A percentile compares a stretch with the other conserved stretches of the same genome.
phyloP scores from a whole-genome alignment of 2,113 vertebrate species.

The Apistogramma diplotaenia region DNA sequence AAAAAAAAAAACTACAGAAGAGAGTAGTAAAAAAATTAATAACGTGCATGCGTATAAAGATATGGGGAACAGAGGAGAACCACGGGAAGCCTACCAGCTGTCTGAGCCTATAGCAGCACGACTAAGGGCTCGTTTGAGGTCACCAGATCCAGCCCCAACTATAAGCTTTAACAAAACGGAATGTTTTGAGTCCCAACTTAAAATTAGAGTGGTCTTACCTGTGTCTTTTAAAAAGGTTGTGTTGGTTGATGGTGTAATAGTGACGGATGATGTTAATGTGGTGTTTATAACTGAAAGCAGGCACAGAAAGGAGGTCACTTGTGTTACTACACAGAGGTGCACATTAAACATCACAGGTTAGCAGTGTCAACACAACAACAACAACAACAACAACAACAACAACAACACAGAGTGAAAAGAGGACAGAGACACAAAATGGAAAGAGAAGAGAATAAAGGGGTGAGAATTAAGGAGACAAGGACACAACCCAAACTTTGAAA shows the following conservation, averaged over 20 bases:
- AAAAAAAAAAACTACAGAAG: too few species aligned
- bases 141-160: too few species aligned
- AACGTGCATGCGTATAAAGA: too few species aligned
- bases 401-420: not conserved
- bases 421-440: not conserved
- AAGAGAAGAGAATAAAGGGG: not conserved
- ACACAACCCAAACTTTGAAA: not conserved
- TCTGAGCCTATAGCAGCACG: too few species aligned
- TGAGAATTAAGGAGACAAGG: not conserved
- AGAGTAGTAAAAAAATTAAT: too few species aligned
- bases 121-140: too few species aligned
- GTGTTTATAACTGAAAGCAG: constrained; percentile 59
- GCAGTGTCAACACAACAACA: not conserved
- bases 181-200: too few species aligned
- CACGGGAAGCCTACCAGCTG: too few species aligned
- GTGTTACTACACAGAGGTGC: constrained; percentile 48
- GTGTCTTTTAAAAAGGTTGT: not conserved
- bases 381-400: too few species aligned
- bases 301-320: constrained; percentile 40
- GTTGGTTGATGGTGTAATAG: not conserved
- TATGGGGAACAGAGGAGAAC: too few species aligned
- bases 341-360: constrained; percentile 24
- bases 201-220: too few species aligned
- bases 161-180: too few species aligned
- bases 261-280: constrained; percentile 2